These are phyloP conservation scores for Mongoloraphidia duomilia DNA, from an alignment of 2,888 invertebrate genomes.

Conservation along the genomic window DNA sequence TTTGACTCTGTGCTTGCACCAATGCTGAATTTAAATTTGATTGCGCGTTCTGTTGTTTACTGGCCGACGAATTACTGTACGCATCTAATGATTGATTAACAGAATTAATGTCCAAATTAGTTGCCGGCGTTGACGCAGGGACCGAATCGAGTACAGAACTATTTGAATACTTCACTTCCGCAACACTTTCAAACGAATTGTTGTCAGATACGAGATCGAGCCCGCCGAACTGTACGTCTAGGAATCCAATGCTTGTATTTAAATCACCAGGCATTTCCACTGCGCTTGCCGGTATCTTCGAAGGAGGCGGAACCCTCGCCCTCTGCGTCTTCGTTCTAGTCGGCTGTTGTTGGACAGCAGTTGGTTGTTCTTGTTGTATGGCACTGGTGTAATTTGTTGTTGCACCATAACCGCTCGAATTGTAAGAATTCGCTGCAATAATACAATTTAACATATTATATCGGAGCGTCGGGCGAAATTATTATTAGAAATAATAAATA, in stretches of 20 bases:
- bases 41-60: background rate
- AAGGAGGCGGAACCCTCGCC: slow-evolving; percentile 68
- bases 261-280: slow-evolving; percentile 94
- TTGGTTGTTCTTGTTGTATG: slow-evolving; percentile 4
- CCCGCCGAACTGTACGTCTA: slow-evolving; percentile 91
- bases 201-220: slow-evolving; percentile 56
- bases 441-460: background rate
- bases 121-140: slow-evolving; percentile 12
- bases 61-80: slow-evolving; percentile 22
- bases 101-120: slow-evolving; percentile 26
- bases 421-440: slow-evolving; percentile 1
- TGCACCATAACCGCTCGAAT: background rate
- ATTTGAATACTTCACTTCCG: slow-evolving; percentile 29
- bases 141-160: slow-evolving; percentile 27
- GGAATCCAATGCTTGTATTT: slow-evolving; percentile 53
- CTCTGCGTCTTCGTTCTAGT: slow-evolving; percentile 48
- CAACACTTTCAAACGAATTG: slow-evolving; percentile 31
- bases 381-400: background rate
- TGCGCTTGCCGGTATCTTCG: slow-evolving; percentile 85
- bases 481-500: background rate
- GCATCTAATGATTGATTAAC: slow-evolving; percentile 35
- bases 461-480: background rate
- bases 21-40: slow-evolving; percentile 3
- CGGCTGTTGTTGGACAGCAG: slow-evolving; percentile 22
- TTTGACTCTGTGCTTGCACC: slow-evolving; percentile 5